A percentile compares a stretch with the other conserved stretches of the same genome.
These are phyloP conservation scores for Phaetusa simplex DNA, from an alignment of 2,113 vertebrate genomes.

Conservation along the genomic window DNA sequence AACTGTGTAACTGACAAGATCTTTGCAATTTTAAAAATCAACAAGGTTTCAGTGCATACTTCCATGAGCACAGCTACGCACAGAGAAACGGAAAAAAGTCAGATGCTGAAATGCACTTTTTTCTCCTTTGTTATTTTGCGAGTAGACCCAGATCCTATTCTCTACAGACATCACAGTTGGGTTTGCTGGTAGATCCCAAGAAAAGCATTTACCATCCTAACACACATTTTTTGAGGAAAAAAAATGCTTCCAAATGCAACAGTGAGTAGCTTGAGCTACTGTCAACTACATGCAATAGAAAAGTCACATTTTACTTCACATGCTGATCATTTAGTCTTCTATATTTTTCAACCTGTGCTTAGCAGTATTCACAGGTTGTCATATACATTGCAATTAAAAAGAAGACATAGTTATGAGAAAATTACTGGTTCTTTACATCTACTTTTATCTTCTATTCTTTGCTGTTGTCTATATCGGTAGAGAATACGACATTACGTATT, in stretches of 20 bases:
- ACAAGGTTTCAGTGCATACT: background rate
- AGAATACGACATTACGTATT: accelerated
- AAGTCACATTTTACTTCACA: background rate
- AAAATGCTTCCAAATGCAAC: background rate
- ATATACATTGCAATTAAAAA: background rate
- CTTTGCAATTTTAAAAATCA: background rate
- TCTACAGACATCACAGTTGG: background rate
- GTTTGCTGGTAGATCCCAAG: background rate
- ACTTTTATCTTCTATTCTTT: background rate
- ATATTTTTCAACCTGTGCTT: background rate
- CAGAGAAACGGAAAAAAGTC: background rate
- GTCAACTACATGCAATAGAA: background rate
- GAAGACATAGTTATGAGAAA: background rate
- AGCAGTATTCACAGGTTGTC: background rate
- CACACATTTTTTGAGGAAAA: accelerated
- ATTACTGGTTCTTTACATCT: background rate
- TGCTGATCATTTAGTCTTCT: background rate
- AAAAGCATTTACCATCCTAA: background rate
- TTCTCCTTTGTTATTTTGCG: background rate
- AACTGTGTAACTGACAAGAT: background rate
- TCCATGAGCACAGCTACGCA: background rate
- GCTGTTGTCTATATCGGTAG: background rate
- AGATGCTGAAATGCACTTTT: background rate
- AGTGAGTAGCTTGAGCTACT: background rate
- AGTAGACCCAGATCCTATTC: background rate